Evolutionary conservation across 2,888 invertebrate genomes (phyloP).

Genomic region (Drosophila pseudotakahashii): DNA sequence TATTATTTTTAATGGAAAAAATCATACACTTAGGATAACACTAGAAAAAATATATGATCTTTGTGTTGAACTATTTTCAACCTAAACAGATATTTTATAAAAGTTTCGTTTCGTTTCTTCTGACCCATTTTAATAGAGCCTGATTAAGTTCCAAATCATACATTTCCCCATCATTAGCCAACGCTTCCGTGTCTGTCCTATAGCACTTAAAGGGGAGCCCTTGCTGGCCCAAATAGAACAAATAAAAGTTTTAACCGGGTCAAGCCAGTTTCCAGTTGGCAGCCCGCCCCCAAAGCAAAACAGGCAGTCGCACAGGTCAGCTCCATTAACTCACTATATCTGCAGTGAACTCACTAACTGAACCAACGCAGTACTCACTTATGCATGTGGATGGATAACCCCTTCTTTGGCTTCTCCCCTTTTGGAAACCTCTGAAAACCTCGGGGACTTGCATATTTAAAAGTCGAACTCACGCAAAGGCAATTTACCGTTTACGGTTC

Average conservation of each 20-base stretch:
- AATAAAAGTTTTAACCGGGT: conserved; percentile 26
- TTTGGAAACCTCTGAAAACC: not conserved
- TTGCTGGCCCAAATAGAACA: conserved; percentile 9
- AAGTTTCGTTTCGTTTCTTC: not conserved
- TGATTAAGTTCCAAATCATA: not conserved
- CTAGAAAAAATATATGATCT: no score
- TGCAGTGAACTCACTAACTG: conserved; percentile 3
- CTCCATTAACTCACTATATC: conserved; percentile 28
- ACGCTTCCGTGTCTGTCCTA: conserved; percentile 3
- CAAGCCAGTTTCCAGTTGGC: conserved; percentile 29
- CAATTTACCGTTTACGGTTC: conserved; percentile 77
- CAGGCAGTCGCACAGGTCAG: conserved; percentile 29
- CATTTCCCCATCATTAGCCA: conserved; percentile 1
- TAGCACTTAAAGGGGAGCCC: conserved; percentile 15
- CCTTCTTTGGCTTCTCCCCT: conserved; percentile 11
- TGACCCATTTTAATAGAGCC: not conserved
- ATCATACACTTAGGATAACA: no score
- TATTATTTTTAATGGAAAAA: no score
- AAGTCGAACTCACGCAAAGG: conserved; percentile 65
- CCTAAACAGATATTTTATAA: not conserved
- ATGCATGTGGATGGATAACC: conserved; percentile 29
- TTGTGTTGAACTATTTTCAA: not conserved
- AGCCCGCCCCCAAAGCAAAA: conserved; percentile 4
- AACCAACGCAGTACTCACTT: conserved; percentile 24
- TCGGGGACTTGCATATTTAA: conserved; percentile 25